A percentile compares a stretch with the other conserved stretches of the same genome.
Evolutionary conservation across 2,888 invertebrate species (phyloP).

Genomic region (Dasysyrphus tricinctus): DNA sequence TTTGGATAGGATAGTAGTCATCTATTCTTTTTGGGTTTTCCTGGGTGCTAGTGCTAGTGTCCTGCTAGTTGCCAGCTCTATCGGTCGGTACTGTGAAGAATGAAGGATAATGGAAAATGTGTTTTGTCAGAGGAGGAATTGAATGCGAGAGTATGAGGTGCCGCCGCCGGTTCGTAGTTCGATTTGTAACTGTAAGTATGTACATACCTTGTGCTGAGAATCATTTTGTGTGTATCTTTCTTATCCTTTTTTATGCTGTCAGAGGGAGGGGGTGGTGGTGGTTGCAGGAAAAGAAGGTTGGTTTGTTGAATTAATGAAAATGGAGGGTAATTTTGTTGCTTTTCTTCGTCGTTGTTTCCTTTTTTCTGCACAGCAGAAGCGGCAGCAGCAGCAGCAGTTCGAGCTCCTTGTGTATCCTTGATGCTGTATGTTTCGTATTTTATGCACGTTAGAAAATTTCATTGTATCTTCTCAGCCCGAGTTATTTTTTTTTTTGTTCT

Average conservation of each 20-base stretch:
- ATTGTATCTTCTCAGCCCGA: conserved; percentile 64
- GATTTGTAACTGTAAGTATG: conserved; percentile 76
- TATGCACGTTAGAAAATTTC: conserved; percentile 74
- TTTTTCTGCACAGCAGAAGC: conserved; percentile 27
- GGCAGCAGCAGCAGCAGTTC: conserved; percentile 36
- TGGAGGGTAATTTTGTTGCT: conserved; percentile 72
- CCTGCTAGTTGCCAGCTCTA: conserved; percentile 53
- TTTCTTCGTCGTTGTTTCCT: conserved; percentile 49
- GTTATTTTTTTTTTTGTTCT: conserved; percentile 44
- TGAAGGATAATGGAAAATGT: conserved; percentile 73
- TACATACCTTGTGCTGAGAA: conserved; percentile 45
- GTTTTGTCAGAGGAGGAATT: conserved; percentile 41
- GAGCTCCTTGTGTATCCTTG: conserved; percentile 56
- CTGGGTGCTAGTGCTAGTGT: conserved; percentile 44
- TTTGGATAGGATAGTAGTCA: conserved; percentile 58
- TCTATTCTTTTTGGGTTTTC: conserved; percentile 33
- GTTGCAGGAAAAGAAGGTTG: conserved; percentile 33
- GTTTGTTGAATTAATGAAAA: conserved; percentile 65
- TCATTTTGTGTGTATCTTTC: conserved; percentile 63
- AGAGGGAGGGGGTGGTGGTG: neutral
- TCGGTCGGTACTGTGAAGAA: conserved; percentile 35
- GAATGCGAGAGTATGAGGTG: conserved; percentile 12
- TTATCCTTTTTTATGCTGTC: conserved; percentile 55
- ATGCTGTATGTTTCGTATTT: conserved; percentile 69
- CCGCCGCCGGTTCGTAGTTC: conserved; percentile 60